Conservation (phyloP, 2,888 invertebrate species). For the Synergus itoensis region DNA sequence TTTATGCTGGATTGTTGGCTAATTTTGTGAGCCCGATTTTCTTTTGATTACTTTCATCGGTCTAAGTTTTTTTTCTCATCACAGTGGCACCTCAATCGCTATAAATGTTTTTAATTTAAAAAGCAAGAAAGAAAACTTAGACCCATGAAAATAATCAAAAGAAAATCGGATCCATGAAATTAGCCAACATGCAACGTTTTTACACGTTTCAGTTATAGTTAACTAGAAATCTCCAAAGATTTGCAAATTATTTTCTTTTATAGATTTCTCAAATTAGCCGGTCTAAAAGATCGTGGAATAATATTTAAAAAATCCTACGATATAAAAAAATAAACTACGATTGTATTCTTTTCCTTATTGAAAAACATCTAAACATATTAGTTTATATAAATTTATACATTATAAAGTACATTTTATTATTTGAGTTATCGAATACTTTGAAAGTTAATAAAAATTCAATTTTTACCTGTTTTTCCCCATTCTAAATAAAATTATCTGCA, state of each 20-base stretch:
- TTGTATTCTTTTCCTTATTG: neutral
- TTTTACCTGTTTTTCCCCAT: too few relatives aligned
- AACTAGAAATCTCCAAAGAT: neutral
- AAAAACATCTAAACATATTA: neutral
- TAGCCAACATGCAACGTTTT: too few relatives aligned
- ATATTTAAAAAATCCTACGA: too few relatives aligned
- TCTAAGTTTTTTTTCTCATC: too few relatives aligned
- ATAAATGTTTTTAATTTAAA: too few relatives aligned
- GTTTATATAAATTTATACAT: neutral
- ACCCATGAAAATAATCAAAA: too few relatives aligned
- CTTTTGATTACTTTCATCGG: too few relatives aligned
- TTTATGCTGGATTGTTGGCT: neutral
- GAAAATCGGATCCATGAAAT: too few relatives aligned
- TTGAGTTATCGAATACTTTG: neutral
- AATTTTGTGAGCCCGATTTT: too few relatives aligned
- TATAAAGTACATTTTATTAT: neutral
- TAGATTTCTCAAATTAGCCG: neutral
- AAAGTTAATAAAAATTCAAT: neutral
- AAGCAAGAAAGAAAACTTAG: too few relatives aligned
- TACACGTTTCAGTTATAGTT: neutral
- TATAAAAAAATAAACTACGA: neutral
- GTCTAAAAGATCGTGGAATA: neutral
- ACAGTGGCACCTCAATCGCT: too few relatives aligned
- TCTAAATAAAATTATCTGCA: too few relatives aligned
- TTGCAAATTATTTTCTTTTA: neutral